Conservation (phyloP, 1,140 invertebrate species). For the Drosophila tristis region DNA sequence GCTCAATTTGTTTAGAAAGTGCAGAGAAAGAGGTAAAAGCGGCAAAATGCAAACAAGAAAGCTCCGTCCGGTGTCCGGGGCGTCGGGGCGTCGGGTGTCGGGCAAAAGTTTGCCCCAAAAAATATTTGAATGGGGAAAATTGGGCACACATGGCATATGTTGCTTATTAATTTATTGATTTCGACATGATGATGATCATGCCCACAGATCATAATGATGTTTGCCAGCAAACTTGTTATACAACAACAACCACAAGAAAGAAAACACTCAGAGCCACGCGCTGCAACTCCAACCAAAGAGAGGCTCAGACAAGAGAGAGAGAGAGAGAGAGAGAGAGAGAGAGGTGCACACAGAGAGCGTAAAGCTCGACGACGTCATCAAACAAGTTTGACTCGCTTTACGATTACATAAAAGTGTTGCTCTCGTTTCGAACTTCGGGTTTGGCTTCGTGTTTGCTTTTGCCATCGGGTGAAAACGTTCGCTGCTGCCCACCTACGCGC, state of each 20-base stretch:
- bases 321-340: constrained; percentile 34
- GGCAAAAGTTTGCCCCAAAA: constrained; percentile 56
- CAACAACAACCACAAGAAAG: constrained; percentile 54
- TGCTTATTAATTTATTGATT: constrained; percentile 77
- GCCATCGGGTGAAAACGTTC: constrained; percentile 53
- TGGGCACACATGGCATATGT: constrained; percentile 57
- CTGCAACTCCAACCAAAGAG: constrained; percentile 63
- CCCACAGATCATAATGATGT: constrained; percentile 22
- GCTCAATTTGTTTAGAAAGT: constrained; percentile 83
- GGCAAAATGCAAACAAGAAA: constrained; percentile 82
- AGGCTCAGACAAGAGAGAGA: constrained; percentile 22
- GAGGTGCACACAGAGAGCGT: constrained; percentile 29
- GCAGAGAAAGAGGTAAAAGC: constrained; percentile 83
- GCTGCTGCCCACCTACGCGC: constrained; percentile 41
- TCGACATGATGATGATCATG: constrained; percentile 28
- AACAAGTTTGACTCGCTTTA: constrained; percentile 59
- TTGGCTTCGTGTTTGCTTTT: constrained; percentile 21
- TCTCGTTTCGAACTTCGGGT: constrained; percentile 63
- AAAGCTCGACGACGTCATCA: constrained; percentile 60
- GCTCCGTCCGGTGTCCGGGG: neutral
- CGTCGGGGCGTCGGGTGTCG: too few relatives aligned
- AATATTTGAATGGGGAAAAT: constrained; percentile 60
- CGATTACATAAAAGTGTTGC: constrained; percentile 79
- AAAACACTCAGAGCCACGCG: constrained; percentile 49
- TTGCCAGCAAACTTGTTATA: constrained; percentile 57